Conservation (phyloP, 2,888 invertebrate species). For the Drosophila hamatofila region DNA sequence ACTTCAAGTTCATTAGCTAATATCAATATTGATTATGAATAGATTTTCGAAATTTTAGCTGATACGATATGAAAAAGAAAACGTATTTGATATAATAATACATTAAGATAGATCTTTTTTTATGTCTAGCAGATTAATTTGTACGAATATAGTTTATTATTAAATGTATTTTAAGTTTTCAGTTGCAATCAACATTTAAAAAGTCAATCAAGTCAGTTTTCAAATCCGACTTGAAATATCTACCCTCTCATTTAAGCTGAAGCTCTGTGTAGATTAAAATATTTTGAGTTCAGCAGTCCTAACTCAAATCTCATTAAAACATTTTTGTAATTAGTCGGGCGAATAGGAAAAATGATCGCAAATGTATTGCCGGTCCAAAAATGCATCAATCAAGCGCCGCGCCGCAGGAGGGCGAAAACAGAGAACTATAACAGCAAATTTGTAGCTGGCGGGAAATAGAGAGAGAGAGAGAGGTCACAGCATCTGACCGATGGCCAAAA, state of each 20-base stretch:
- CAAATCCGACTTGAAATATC: neutral
- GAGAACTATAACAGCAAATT: neutral
- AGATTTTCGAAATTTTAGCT: too few relatives aligned
- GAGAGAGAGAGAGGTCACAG: neutral
- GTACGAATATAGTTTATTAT: too few relatives aligned
- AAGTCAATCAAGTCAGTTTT: neutral
- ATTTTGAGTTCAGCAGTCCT: neutral
- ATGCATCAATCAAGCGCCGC: constrained; percentile 65
- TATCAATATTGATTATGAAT: too few relatives aligned
- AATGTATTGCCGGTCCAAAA: constrained; percentile 39
- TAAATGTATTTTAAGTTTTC: too few relatives aligned
- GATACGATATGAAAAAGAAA: too few relatives aligned
- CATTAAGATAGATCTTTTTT: too few relatives aligned
- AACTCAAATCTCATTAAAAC: neutral
- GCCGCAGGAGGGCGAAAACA: constrained; percentile 1
- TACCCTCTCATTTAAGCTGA: neutral
- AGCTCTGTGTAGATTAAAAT: neutral
- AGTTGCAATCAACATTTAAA: neutral
- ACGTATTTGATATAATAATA: too few relatives aligned
- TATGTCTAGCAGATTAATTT: too few relatives aligned
- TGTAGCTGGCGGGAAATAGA: neutral
- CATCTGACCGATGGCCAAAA: constrained; percentile 39
- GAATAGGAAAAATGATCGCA: constrained; percentile 49
- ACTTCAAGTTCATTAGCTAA: too few relatives aligned
- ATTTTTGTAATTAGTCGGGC: neutral